phyloP scores from a whole-genome alignment of 2,113 vertebrate genomes.

The Pangasianodon gigas region DNA sequence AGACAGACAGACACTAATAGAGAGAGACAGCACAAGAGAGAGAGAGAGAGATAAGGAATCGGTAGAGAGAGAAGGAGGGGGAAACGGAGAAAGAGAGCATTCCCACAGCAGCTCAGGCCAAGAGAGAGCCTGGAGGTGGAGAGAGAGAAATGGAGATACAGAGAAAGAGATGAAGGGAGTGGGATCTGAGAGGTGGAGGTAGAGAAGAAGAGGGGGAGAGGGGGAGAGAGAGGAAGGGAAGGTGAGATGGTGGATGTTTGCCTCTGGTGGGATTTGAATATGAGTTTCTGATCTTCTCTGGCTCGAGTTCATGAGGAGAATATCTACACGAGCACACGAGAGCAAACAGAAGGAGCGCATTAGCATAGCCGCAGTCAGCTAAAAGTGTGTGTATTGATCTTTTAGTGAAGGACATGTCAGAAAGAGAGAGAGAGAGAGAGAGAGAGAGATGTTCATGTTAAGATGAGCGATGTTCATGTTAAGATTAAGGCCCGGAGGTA shows the following conservation, averaged over 20 bases:
- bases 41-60: not conserved
- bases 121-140: slow-evolving; percentile 13
- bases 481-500: not conserved
- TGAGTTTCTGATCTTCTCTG: slow-evolving; percentile 37
- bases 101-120: not conserved
- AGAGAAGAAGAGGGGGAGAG: slow-evolving; percentile 28
- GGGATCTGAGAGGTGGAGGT: slow-evolving; percentile 2
- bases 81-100: not conserved
- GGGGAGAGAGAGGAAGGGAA: not conserved
- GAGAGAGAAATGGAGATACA: not conserved
- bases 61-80: not conserved
- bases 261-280: slow-evolving; percentile 35
- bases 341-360: slow-evolving; percentile 3
- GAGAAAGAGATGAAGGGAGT: slow-evolving; percentile 11
- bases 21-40: not conserved
- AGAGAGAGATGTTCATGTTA: not conserved
- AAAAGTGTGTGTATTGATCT: slow-evolving; percentile 16
- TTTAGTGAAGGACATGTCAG: slow-evolving; percentile 4
- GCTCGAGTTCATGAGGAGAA: slow-evolving; percentile 12
- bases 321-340: not conserved
- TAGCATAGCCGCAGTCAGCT: slow-evolving; percentile 15
- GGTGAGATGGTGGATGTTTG: slow-evolving; percentile 33
- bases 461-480: not conserved
- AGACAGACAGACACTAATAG: not conserved
- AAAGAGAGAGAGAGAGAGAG: not conserved